Base-by-base conservation (phyloP, 1,140 invertebrate species). In the Leptopilina boulardi region DNA sequence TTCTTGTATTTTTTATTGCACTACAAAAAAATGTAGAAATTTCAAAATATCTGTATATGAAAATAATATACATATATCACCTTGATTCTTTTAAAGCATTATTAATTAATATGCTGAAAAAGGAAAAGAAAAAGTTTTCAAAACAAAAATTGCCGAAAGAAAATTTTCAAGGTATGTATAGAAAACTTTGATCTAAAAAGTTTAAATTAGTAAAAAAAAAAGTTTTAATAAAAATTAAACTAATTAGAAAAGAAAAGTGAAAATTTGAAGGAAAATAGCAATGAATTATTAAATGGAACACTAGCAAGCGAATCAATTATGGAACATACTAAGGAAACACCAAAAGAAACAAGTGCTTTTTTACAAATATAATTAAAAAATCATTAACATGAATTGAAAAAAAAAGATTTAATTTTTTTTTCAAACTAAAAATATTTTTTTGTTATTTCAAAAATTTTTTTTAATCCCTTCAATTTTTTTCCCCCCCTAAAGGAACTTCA, bases 51-150 rank as follows among this genome's bases (percentile, higher is more conserved):
- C 21, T 21, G 41, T 42, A 11, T 15, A 47, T 15, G 13, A 47
- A 8, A 51, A 18, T 18, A 18, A 51, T 51, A 51, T n/a, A n/a
- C 15, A 74, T 51, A 42, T 76, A 34, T 80, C 9, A 8, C 77
- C 78, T 81, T 84, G 76, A 82, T 15, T 18, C 1, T 1, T 75
- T 38, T 9, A 18, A 47, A 87, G 85, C 83, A 74, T 44, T 80
- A n/a, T 38, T 87, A 15, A 81, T 86, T 21, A 78, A 80, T 74
- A 51, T 80, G 74, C 44, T 85, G 1, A 84, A 76, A n/a, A 80
- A 82, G 19, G 72, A 75, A 21, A 82, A 4, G 11, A 74, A 77
- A 56, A 82, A 70, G 30, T 4, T 18, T 76, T 21, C 19, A 3
- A 78, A 59, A 70, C 44, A 51, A 18, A 51, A 18, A 47, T 5